Percentiles rank a stretch among this genome's conserved stretches.
phyloP scores from a whole-genome alignment of 2,888 invertebrate species.

The Rugalucina vietnamica region DNA sequence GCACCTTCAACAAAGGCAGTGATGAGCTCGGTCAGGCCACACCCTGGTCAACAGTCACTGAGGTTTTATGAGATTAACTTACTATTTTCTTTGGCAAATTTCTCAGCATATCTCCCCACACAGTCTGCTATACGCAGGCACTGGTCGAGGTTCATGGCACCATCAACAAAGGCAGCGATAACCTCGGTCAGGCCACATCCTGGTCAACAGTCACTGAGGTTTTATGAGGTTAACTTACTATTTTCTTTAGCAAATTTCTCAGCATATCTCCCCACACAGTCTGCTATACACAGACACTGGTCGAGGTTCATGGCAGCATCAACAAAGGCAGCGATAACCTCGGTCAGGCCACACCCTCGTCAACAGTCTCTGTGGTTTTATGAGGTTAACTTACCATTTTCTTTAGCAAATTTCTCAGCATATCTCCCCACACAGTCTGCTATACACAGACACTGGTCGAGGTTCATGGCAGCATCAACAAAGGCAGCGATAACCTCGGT shows the following conservation, averaged over 20 bases:
- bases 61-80: no score
- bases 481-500: constrained; percentile 69
- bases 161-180: constrained; percentile 65
- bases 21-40: constrained; percentile 63
- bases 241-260: constrained; percentile 35
- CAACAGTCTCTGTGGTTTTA: no score
- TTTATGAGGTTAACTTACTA: no score
- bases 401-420: constrained; percentile 36
- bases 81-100: constrained; percentile 28
- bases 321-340: constrained; percentile 64
- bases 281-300: constrained; percentile 62
- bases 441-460: constrained; percentile 63
- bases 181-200: constrained; percentile 62
- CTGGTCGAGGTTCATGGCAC: constrained; percentile 61
- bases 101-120: constrained; percentile 55
- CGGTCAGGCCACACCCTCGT: constrained; percentile 56
- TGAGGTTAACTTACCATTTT: constrained; percentile 31
- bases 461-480: constrained; percentile 63
- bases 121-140: constrained; percentile 58
- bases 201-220: no score
- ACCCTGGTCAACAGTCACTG: no score
- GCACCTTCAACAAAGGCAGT: constrained; percentile 68
- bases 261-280: constrained; percentile 51
- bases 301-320: constrained; percentile 64
- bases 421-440: constrained; percentile 53